A percentile compares a stretch with the other conserved stretches of the same genome.
Conservation (phyloP, 2,113 vertebrate genomes). For the Pipra filicauda region DNA sequence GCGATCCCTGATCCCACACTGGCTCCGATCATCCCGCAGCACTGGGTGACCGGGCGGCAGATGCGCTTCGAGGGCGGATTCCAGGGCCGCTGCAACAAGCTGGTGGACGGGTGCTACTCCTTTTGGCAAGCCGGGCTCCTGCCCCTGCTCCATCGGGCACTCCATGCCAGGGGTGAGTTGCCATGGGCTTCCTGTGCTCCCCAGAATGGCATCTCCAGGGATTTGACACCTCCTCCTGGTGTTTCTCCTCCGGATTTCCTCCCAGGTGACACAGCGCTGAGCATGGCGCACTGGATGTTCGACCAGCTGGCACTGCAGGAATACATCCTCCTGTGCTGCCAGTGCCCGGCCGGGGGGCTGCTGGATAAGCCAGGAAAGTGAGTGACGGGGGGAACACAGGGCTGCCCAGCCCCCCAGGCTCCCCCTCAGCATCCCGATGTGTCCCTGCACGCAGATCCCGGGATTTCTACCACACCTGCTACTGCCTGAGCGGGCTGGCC, state of each 20-base stretch:
- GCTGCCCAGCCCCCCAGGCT: not conserved
- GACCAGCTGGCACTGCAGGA: slow-evolving; percentile 94
- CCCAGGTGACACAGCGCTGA: slow-evolving; percentile 86
- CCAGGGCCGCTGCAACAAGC: slow-evolving; percentile 96
- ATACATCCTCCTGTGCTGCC: slow-evolving; percentile 96
- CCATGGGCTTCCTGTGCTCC: not conserved
- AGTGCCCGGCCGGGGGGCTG: slow-evolving; percentile 90
- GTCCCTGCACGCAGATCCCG: slow-evolving; percentile 78
- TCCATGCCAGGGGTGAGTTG: slow-evolving; percentile 85
- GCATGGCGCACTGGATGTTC: slow-evolving; percentile 92
- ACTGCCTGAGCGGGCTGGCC: slow-evolving; percentile 94
- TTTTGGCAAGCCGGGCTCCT: slow-evolving; percentile 97
- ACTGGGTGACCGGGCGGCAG: slow-evolving; percentile 92
- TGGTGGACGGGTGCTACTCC: slow-evolving; percentile 98
- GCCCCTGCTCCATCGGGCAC: slow-evolving; percentile 89
- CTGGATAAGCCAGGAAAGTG: slow-evolving; percentile 98
- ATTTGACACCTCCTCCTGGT: not conserved
- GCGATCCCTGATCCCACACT: not conserved
- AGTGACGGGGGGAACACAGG: slow-evolving; percentile 55
- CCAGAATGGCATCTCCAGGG: not conserved
- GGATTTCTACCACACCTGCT: slow-evolving; percentile 98
- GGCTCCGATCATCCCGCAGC: slow-evolving; percentile 59
- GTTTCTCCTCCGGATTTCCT: not conserved
- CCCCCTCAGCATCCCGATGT: not conserved
- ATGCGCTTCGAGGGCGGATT: slow-evolving; percentile 97